Base-by-base conservation (phyloP, 2,888 invertebrate species). In the Alviniconcha strummeri region DNA sequence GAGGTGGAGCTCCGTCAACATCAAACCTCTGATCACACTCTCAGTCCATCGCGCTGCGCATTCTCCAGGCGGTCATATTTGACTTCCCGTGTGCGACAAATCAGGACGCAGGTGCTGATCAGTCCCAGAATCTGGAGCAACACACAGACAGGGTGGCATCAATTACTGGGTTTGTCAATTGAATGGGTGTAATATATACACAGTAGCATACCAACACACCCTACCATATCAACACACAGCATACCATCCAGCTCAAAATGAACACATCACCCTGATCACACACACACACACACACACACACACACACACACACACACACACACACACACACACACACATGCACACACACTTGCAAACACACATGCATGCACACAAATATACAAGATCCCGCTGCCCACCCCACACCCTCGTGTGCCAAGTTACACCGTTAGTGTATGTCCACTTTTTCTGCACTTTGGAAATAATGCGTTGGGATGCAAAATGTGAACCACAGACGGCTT, bases 51-150 rank as follows among this genome's bases (percentile, higher is more conserved):
- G 6, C 86, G 80, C 71, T 84, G 83, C 15, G 84, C 86, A 71
- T 82, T 84, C 52, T 82, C 89, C 69, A 91, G 86, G 17, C 89
- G 89, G 83, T 91, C 90, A 81, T 92, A 92, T 5, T 89, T 87
- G 19, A 91, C 89, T 80, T 90, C 89, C 76, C 89, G 86, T 4
- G 91, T 89, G 8, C 91, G 87, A 78, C 92, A 92, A 85, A 93
- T 86, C 85, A 93, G 85, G 54, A 92, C 88, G 85, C 92, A 93
- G 74, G 91, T 89, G 78, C 90, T 90, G 82, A 92, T 89, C 89
- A 93, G 89, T 54, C 91, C 92, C 60, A 93, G 84, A 19, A 92
- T 84, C 92, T 93, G 89, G 6, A 71, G 71, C 8, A 71, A 17
- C 1, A 71, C 7, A 71, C 8, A 71, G 17, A 64, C 64, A 64